Conservation (phyloP, 1,140 invertebrate genomes). For the Nylanderia fulva region DNA sequence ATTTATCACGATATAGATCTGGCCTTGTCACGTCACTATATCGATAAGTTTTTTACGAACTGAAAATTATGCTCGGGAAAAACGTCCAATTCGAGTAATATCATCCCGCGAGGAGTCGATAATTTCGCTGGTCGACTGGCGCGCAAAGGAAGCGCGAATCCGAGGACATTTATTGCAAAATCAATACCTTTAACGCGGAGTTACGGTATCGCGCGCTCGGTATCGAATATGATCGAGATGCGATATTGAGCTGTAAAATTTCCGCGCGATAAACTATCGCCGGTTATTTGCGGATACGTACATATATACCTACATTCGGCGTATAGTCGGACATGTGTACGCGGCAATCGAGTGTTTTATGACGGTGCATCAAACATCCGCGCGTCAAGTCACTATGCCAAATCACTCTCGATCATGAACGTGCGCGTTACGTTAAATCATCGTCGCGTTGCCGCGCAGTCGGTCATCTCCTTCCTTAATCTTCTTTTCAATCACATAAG, state of each 20-base stretch:
- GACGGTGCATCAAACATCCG: constrained; percentile 69
- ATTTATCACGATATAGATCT: constrained; percentile 5
- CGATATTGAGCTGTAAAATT: constrained; percentile 71
- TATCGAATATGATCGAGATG: constrained; percentile 71
- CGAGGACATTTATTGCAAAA: constrained; percentile 58
- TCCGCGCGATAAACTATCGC: constrained; percentile 69
- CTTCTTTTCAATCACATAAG: background rate
- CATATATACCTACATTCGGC: no score
- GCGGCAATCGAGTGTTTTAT: constrained; percentile 72
- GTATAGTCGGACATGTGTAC: constrained; percentile 71
- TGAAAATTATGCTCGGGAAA: constrained; percentile 18
- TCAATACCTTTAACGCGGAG: constrained; percentile 59
- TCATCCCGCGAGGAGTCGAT: constrained; percentile 46
- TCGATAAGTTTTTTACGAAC: constrained; percentile 17
- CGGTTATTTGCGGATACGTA: constrained; percentile 62
- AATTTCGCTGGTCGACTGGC: constrained; percentile 45
- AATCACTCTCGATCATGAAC: constrained; percentile 70
- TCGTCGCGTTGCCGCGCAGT: constrained; percentile 37
- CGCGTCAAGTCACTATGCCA: constrained; percentile 63
- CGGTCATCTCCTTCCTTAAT: background rate
- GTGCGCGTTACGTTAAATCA: constrained; percentile 66
- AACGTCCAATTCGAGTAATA: constrained; percentile 32
- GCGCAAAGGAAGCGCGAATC: constrained; percentile 44
- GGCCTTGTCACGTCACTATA: background rate
- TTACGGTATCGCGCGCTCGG: constrained; percentile 61